Evolutionary conservation across 2,888 invertebrate genomes (phyloP), one percentile per base, ranked within the genome.

Genomic region (Aleiodes leptofemur): DNA sequence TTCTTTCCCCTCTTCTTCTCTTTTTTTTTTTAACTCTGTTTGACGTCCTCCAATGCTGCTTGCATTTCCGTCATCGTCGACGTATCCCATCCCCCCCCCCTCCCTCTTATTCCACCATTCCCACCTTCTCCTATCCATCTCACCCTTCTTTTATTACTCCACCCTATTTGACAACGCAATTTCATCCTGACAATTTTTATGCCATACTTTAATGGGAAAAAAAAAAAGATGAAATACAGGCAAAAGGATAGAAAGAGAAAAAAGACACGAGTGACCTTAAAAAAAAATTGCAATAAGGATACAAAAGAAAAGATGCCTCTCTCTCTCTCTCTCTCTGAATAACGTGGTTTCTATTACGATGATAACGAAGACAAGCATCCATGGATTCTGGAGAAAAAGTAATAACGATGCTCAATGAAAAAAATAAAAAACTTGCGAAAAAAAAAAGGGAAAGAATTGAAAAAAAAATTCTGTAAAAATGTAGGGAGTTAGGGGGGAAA

Each of bases 321-420:
- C 2, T n/a, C n/a, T n/a, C n/a, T n/a, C n/a, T n/a, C 2, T 23
- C 23, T 23, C 23, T 48, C 34, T 74, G 76, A 69, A 69, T 69
- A 73, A 69, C 71, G 75, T 73, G 64, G 73, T 76, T 75, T 76
- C 79, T 79, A 77, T 80, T 78, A 79, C 78, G 51, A 73, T 38
- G 77, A 79, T 80, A 79, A 80, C 79, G 76, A 80, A 78, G 78
- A 76, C 76, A 74, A 79, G 77, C 66, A 73, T 43, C 43, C 69
- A 51, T 34, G 75, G 61, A 73, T 75, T 23, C 72, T 72, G 43
- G 76, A 77, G 75, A 57, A 77, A 80, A 81, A 79, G 79, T 77
- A 81, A 81, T 79, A 80, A 79, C 78, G 77, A 79, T 73, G 76
- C 76, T 76, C 64, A 64, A 64, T 64, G 48, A 16, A 43, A 64